phyloP scores from a whole-genome alignment of 2,113 vertebrate genomes.

The Psittacus erithacus region DNA sequence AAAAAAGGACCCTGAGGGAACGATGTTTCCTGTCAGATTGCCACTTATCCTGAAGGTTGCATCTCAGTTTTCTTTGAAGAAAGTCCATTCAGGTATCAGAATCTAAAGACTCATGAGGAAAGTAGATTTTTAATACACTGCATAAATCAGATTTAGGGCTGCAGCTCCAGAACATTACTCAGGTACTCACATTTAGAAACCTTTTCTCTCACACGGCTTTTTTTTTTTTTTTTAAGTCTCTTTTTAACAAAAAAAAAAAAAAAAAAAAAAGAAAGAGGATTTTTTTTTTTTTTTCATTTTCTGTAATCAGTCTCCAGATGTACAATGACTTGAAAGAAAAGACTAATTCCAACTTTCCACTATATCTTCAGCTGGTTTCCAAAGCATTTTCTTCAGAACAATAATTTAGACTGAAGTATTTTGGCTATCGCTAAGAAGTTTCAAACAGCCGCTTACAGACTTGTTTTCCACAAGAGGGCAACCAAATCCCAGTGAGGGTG shows the following conservation, averaged over 20 bases:
- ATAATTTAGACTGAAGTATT: background rate
- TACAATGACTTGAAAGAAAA: background rate
- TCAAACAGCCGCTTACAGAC: background rate
- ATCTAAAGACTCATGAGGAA: background rate
- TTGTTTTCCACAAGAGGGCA: background rate
- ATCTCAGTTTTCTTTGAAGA: background rate
- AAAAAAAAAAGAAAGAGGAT: too few relatives aligned
- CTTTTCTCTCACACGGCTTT: background rate
- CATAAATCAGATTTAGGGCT: background rate
- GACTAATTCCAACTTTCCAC: background rate
- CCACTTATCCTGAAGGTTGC: background rate
- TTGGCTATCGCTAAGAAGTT: background rate
- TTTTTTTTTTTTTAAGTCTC: background rate
- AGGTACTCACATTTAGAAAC: background rate
- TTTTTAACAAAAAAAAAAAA: too few relatives aligned
- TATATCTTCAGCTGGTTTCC: background rate
- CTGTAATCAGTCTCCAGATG: background rate
- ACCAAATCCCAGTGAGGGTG: background rate
- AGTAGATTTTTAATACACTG: background rate
- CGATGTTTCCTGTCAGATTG: background rate
- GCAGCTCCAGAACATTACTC: background rate
- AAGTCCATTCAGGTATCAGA: background rate
- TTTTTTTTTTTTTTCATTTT: background rate
- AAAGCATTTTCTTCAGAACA: background rate
- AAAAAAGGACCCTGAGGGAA: background rate